Base-by-base conservation (phyloP, 2,888 invertebrate genomes). In the Hedya salicella region DNA sequence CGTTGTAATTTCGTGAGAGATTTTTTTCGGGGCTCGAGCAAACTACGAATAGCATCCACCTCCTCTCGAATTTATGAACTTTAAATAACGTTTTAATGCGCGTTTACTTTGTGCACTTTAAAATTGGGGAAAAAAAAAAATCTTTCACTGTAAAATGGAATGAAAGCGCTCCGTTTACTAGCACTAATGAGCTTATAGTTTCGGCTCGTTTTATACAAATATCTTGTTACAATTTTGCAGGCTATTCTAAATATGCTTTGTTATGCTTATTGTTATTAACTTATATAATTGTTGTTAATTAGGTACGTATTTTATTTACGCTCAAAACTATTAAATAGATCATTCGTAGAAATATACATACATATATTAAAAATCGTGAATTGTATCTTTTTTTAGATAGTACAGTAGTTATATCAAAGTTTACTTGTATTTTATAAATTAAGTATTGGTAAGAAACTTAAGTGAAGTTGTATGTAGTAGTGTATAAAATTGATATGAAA, bases 131-230 rank as follows among this genome's bases (percentile, higher is more conserved):
- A 25, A 21, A 54, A 42, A 49, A 49, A 42, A 56, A 42, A 25
- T 16, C 44, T 52, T 54, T 25, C 16, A 21, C 25, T 54, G 11
- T 40, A 19, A 50, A 59, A 44, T 44, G 44, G 44, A 13, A 50
- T 49, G 14, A 44, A 59, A 42, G 44, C 39, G 54, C 25, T 42
- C 19, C 13, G 50, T 44, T 44, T 48, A 32, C 48, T 25, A 40
- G 57, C n/a, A n/a, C 56, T 64, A 64, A 64, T 57, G 63, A 50
- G 57, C 32, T 49, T 56, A 44, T 16, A 57, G 42, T 36, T 42
- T 19, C 56, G 40, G 19, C 16, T 40, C 39, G 13, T 13, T 50
- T n/a, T n/a, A 36, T 5, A n/a, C 19, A 48, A 46, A 46, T 21
- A 36, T 36, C 13, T 36, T 36, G 9, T 36, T 36, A 44, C n/a